phyloP scores from a whole-genome alignment of 2,113 vertebrate species.

The Falcunculus frontatus region DNA sequence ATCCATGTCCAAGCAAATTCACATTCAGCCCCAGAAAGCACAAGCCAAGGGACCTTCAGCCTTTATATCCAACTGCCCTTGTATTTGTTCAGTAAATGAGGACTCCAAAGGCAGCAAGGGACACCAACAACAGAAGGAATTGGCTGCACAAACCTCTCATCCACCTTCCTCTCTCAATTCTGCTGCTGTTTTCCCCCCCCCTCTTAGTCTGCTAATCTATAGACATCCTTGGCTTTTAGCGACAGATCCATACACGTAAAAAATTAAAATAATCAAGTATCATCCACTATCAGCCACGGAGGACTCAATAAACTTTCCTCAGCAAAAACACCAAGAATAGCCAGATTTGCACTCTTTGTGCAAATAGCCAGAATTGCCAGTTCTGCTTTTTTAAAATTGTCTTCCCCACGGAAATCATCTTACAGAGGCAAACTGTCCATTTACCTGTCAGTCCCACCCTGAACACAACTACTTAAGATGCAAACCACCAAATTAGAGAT shows the following conservation, averaged over 20 bases:
- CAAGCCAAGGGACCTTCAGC: background rate
- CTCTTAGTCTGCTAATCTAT: background rate
- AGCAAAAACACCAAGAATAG: background rate
- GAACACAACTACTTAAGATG: background rate
- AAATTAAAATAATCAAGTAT: background rate
- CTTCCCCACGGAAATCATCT: background rate
- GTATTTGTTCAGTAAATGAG: background rate
- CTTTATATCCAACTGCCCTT: background rate
- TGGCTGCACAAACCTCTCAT: background rate
- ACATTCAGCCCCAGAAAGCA: background rate
- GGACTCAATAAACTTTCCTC: background rate
- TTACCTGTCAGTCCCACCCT: background rate
- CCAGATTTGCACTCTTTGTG: background rate
- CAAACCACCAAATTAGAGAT: background rate
- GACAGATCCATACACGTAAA: background rate
- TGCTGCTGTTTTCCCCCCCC: background rate
- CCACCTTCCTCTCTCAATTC: background rate
- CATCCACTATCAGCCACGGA: fast-evolving
- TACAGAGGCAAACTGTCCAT: background rate
- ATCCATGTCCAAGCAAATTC: background rate
- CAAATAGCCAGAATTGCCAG: background rate
- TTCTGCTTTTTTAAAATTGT: background rate
- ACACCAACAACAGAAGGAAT: background rate
- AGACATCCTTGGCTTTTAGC: background rate
- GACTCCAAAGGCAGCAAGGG: background rate